These are phyloP conservation scores for Micronycteris hirsuta DNA, from an alignment of 2,113 vertebrate species.

Conservation along the genomic window DNA sequence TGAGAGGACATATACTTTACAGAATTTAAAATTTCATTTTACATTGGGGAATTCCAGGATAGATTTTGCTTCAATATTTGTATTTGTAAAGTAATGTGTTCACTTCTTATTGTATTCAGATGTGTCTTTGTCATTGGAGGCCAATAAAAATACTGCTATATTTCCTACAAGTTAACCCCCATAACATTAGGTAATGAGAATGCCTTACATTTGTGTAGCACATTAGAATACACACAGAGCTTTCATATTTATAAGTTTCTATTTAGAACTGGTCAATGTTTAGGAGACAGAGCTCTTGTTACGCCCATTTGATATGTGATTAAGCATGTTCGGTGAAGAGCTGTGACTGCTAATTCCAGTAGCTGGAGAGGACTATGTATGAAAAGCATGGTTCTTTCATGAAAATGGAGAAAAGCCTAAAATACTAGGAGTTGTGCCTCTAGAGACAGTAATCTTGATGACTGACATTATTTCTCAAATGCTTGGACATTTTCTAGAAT, in stretches of 20 bases:
- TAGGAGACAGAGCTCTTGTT: background rate
- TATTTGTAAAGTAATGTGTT: background rate
- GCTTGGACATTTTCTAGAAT: background rate
- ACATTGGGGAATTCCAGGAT: background rate
- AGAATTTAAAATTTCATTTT: constrained; percentile 4
- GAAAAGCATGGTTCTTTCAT: background rate
- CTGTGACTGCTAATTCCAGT: background rate
- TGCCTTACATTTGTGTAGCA: background rate
- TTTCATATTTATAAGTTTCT: background rate
- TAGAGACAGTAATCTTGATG: background rate
- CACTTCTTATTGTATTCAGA: background rate
- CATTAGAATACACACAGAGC: background rate
- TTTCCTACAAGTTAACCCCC: background rate
- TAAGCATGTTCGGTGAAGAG: background rate
- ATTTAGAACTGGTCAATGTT: background rate
- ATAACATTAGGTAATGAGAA: background rate
- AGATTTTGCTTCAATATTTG: background rate
- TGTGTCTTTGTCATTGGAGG: background rate
- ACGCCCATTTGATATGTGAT: background rate
- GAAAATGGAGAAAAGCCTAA: background rate
- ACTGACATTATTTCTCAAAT: background rate
- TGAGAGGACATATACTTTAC: background rate
- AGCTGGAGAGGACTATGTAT: background rate
- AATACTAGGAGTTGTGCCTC: background rate
- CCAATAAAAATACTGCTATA: background rate